phyloP scores from a whole-genome alignment of 2,888 invertebrate genomes.

The Scaptomyza flava region DNA sequence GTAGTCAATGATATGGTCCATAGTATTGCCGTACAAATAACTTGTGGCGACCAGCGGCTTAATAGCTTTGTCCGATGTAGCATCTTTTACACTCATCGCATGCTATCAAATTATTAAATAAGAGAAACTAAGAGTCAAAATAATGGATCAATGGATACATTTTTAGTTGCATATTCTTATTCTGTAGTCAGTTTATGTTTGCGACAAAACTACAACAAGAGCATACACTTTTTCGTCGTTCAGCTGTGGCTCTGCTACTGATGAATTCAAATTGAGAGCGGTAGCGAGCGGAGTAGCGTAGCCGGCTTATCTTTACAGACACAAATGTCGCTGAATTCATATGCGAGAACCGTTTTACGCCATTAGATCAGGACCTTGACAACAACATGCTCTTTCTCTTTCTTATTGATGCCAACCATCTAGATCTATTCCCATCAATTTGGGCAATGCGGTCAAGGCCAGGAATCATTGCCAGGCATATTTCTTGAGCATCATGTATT shows the following conservation, averaged over 20 bases:
- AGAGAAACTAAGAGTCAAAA: not conserved
- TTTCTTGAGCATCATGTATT: slow-evolving; percentile 68
- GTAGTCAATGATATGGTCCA: slow-evolving; percentile 79
- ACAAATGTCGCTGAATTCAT: too few relatives aligned
- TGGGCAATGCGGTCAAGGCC: slow-evolving; percentile 74
- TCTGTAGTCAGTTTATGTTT: not conserved
- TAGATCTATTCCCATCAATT: slow-evolving; percentile 75
- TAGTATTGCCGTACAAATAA: slow-evolving; percentile 71
- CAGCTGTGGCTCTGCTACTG: too few relatives aligned
- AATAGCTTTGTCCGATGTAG: slow-evolving; percentile 58
- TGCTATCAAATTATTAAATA: slow-evolving; percentile 57
- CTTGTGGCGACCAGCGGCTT: slow-evolving; percentile 76
- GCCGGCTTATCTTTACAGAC: not conserved
- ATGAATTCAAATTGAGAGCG: too few relatives aligned
- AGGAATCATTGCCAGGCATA: slow-evolving; percentile 82
- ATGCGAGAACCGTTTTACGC: too few relatives aligned
- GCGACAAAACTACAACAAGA: not conserved
- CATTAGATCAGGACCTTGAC: too few relatives aligned
- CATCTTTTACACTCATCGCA: slow-evolving; percentile 65
- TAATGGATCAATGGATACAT: not conserved
- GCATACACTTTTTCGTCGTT: too few relatives aligned
- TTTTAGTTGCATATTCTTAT: not conserved
- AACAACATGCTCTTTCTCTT: slow-evolving; percentile 7
- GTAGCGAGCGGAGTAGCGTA: too few relatives aligned
- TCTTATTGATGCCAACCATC: slow-evolving; percentile 3